Conservation (phyloP, 2,113 vertebrate species). For the Chunga burmeisteri region DNA sequence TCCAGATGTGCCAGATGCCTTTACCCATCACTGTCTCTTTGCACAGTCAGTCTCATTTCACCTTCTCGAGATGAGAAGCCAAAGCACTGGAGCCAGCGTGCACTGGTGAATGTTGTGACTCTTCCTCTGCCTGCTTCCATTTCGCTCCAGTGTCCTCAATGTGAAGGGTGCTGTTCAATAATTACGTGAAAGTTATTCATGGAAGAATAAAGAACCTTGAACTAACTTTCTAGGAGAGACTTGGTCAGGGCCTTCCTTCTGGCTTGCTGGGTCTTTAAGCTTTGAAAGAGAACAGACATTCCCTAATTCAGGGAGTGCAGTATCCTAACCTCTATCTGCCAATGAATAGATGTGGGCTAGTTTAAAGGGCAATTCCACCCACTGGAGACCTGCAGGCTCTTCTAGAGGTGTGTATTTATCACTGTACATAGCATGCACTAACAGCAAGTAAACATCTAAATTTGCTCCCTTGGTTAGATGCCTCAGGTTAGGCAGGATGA, state of each 20-base stretch:
- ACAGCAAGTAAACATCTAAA: neutral
- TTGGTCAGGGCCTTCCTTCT: neutral
- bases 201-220: neutral
- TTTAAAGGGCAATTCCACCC: neutral
- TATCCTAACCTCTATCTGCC: neutral
- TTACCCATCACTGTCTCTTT: neutral
- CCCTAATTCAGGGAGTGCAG: neutral
- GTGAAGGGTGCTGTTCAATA: neutral
- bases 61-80: neutral
- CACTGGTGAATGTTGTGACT: neutral
- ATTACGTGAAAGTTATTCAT: neutral
- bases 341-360: neutral
- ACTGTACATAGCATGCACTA: neutral
- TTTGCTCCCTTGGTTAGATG: neutral
- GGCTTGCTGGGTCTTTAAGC: neutral
- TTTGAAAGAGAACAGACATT: neutral
- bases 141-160: neutral
- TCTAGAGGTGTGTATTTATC: neutral
- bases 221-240: neutral
- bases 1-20: neutral
- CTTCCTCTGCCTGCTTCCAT: neutral
- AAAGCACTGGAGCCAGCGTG: neutral
- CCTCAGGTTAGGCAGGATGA: neutral
- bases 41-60: fast-evolving
- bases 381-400: neutral